Base-by-base conservation (phyloP, 2,888 invertebrate species). In the Altica lythri region DNA sequence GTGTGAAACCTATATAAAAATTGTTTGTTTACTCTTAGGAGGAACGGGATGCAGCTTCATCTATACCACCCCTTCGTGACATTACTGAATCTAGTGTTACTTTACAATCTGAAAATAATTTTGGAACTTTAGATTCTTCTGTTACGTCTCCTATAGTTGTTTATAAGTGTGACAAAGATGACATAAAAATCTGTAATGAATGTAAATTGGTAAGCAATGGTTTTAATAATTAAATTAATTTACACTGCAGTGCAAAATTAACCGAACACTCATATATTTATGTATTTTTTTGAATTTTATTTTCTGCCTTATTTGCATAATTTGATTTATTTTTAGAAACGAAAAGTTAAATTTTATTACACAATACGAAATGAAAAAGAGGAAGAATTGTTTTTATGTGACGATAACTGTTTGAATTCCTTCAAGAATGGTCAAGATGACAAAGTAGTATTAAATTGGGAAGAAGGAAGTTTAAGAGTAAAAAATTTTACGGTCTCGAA, bases 41-140 rank as follows among this genome's bases (percentile, higher is more conserved):
- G 1, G 86, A 86, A 65, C 86, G 85, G 66, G 83, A 83, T 44
- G 81, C 81, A 52, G 85, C 84, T 13, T 66, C 70, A 19, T 62
- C 69, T 9, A 66, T 72, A 45, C 68, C 68, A 17, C 69, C 71
- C 4, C 52, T 72, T n/a, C 65, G 68, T 52, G 71, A 72, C 56
- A 61, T 71, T 27, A 58, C 66, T 34, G 70, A 72, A 56, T 62
- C 75, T 59, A 75, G 74, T 9, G 73, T 75, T 55, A 73, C 76
- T 29, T 45, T 49, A 4, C 57, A 60, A 17, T 44, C 55, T 34
- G 57, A 59, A 4, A 60, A 56, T 46, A 53, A 51, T 32, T 40
- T 55, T 29, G 60, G 53, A 27, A 13, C 46, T 22, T 47, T 59
- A 18, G 63, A 55, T 13, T 46, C 57, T 9, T 34, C 34, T 34